Evolutionary conservation across 1,140 invertebrate genomes (phyloP), one percentile per base, ranked within the genome.

Genomic region (Lepidurus apus): DNA sequence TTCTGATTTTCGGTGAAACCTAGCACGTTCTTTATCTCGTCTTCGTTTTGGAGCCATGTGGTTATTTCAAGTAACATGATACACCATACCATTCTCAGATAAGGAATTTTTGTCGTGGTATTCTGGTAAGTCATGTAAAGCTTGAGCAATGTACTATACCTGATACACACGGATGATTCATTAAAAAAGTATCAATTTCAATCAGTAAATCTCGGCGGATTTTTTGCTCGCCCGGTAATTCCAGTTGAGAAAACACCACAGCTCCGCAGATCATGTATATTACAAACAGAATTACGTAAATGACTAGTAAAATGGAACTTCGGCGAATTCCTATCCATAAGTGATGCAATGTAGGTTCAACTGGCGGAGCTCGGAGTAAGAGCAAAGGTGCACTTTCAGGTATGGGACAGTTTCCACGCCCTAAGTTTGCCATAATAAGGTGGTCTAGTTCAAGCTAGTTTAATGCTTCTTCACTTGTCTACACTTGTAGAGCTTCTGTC

Each of bases 181-280:
- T 78, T 79, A 90, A 83, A 83, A 93, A 93, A 43, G 87, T 84
- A 65, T 86, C 84, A 76, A 89, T 87, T 1, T 87, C 84, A 7
- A 85, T 83, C 53, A 87, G 85, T 11, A 93, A 82, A 45, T 87
- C 85, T 13, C 87, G 82, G 74, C 87, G 86, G 3, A 89, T 84
- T 42, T 87, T 83, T 74, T 86, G 85, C 84, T 94, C 92, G 74
- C 88, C 82, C 0, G 91, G 90, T 1, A 88, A 87, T 85, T 95
- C 93, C 76, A 95, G 85, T 17, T 89, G 87, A 80, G 92, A 91
- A 84, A 95, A 95, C 44, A 94, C 89, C 44, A 91, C 84, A 0
- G 91, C 92, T 1, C 93, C 93, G 74, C 91, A 86, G 13, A 91
- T 85, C 78, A 95, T 86, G 84, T 92, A 95, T 7, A 89, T 86